Percentiles rank a stretch among this genome's conserved stretches.
Evolutionary conservation across 2,888 invertebrate species (phyloP).

Genomic region (Drosophila kambysellisi): DNA sequence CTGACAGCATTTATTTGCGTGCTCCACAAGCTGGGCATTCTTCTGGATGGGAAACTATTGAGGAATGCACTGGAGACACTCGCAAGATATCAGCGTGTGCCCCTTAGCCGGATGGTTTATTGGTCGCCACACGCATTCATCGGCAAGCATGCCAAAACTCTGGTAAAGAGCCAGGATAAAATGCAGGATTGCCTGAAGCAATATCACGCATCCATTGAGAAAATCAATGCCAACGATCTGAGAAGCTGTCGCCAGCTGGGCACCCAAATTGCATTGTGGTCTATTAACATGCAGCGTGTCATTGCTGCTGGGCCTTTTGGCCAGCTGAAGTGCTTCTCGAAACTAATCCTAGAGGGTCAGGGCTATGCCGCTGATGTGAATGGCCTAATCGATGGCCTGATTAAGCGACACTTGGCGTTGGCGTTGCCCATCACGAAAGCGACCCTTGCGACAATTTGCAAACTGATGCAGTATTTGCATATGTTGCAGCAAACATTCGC

Average conservation of each 20-base stretch:
- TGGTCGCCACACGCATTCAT: constrained; percentile 96
- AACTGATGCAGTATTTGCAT: constrained; percentile 92
- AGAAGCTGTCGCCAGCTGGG: constrained; percentile 86
- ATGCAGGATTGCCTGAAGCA: constrained; percentile 84
- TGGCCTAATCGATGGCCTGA: constrained; percentile 87
- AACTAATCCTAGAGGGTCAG: constrained; percentile 86
- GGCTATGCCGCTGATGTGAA: constrained; percentile 89
- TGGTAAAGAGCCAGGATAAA: constrained; percentile 86
- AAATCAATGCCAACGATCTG: constrained; percentile 40
- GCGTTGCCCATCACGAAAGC: constrained; percentile 92
- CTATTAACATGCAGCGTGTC: constrained; percentile 87
- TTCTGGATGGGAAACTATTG: constrained; percentile 92
- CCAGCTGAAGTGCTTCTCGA: constrained; percentile 86
- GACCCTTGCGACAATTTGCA: constrained; percentile 91
- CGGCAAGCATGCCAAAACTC: constrained; percentile 87
- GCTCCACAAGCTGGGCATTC: constrained; percentile 90
- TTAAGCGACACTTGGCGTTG: constrained; percentile 90
- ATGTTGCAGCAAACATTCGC: constrained; percentile 90
- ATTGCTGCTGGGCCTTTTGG: constrained; percentile 85
- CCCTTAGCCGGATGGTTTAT: constrained; percentile 91
- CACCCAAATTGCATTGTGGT: constrained; percentile 87
- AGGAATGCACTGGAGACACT: constrained; percentile 90
- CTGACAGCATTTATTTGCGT: constrained; percentile 89
- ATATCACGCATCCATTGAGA: constrained; percentile 87
- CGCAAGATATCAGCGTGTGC: constrained; percentile 92